phyloP scores from a whole-genome alignment of 2,888 invertebrate genomes.

The Polietes domitor region DNA sequence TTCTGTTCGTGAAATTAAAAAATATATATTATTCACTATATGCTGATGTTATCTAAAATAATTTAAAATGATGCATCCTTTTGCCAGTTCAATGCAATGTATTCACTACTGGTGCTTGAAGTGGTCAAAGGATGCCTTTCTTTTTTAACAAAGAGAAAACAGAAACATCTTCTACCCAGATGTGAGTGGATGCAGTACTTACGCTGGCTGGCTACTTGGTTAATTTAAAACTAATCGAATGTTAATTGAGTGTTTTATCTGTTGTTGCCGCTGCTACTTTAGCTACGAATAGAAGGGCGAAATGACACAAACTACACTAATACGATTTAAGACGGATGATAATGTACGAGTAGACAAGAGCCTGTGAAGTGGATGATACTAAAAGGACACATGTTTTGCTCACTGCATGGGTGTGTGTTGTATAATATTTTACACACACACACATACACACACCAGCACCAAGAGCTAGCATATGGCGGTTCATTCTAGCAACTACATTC shows the following conservation, averaged over 20 bases:
- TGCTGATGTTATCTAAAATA: no score
- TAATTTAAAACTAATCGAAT: slow-evolving; percentile 61
- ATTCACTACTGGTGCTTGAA: no score
- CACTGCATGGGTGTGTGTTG: background rate
- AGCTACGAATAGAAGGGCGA: slow-evolving; percentile 1
- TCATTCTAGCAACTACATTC: slow-evolving; percentile 6
- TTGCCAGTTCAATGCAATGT: no score
- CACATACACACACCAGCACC: background rate
- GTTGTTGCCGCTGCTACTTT: slow-evolving; percentile 8
- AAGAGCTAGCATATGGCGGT: background rate
- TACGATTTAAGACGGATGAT: slow-evolving; percentile 58
- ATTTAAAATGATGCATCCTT: no score
- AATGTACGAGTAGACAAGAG: slow-evolving; percentile 9
- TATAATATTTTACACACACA: background rate
- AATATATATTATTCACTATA: no score
- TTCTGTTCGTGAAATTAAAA: no score
- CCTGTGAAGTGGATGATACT: background rate
- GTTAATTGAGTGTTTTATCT: slow-evolving; percentile 50
- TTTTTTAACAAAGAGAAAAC: no score
- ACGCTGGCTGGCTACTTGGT: slow-evolving; percentile 32
- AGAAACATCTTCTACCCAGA: no score
- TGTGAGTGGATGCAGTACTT: background rate
- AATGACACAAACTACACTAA: slow-evolving; percentile 49
- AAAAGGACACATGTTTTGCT: slow-evolving; percentile 1
- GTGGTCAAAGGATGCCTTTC: background rate